phyloP scores from a whole-genome alignment of 2,113 vertebrate species.

The Cheilinus undulatus region DNA sequence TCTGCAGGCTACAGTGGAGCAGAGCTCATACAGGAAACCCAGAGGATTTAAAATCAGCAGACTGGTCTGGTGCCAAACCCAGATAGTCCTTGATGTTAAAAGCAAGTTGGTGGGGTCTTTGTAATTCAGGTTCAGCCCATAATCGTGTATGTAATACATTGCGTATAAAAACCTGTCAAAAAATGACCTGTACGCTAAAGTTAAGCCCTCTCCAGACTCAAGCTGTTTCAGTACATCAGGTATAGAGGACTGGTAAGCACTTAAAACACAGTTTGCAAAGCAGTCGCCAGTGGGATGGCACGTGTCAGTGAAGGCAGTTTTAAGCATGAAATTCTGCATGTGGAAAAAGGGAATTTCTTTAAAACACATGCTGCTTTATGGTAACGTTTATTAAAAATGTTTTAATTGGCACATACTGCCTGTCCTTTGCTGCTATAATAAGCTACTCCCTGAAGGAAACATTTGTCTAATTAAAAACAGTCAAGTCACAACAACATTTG shows the following conservation, averaged over 20 bases:
- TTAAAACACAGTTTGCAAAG: not conserved
- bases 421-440: not conserved
- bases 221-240: not conserved
- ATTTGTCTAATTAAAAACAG: slow-evolving; percentile 12
- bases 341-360: not conserved
- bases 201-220: slow-evolving; percentile 32
- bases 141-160: slow-evolving; percentile 30
- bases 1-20: slow-evolving; percentile 10
- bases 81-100: not conserved
- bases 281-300: not conserved
- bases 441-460: not conserved
- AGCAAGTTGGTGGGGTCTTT: not conserved
- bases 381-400: not conserved
- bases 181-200: slow-evolving; percentile 43
- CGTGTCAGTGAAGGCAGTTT: not conserved
- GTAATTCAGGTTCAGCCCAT: slow-evolving; percentile 6
- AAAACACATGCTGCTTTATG: not conserved
- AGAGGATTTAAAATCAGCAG: slow-evolving; percentile 18
- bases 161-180: slow-evolving; percentile 34
- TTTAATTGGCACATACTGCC: not conserved
- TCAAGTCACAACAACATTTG: not conserved
- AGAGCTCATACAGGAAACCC: slow-evolving; percentile 40
- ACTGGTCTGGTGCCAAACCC: not conserved
- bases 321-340: not conserved
- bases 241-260: not conserved